These are phyloP conservation scores for Calyptomena viridis DNA, from an alignment of 2,113 vertebrate species.

Conservation along the genomic window DNA sequence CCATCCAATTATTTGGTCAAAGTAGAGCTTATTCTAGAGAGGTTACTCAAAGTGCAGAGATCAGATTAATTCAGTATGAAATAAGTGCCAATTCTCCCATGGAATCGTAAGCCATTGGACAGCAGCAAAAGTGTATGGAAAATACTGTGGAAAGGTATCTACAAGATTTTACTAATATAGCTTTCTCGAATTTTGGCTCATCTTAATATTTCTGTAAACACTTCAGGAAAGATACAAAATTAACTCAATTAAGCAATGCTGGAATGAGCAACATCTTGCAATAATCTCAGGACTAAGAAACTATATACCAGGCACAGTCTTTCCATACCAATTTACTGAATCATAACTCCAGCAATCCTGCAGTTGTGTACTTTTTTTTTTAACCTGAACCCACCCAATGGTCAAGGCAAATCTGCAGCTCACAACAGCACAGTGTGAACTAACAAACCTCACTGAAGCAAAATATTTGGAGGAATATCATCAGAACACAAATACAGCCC, in stretches of 20 bases:
- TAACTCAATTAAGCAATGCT: not conserved
- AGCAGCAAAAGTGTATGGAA: not conserved
- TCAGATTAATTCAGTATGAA: not conserved
- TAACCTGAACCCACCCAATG: not conserved
- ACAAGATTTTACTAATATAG: not conserved
- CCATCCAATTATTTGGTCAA: not conserved
- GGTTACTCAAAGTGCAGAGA: not conserved
- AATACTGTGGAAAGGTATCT: not conserved
- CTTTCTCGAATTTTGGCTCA: not conserved
- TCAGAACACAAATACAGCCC: not conserved
- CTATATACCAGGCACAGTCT: not conserved
- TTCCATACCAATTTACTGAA: not conserved
- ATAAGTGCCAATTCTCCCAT: not conserved
- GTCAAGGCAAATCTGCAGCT: not conserved
- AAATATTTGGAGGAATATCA: not conserved
- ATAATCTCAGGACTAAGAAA: not conserved
- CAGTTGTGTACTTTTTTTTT: not conserved
- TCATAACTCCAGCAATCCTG: not conserved
- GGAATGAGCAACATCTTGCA: not conserved
- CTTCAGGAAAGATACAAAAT: not conserved
- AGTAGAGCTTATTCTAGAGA: not conserved
- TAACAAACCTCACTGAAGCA: not conserved
- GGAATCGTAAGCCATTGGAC: not conserved
- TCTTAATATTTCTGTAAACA: not conserved
- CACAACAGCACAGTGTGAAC: not conserved